Base-by-base conservation (phyloP, 2,797 vertebrate genomes). In the Serranus cabrilla region DNA sequence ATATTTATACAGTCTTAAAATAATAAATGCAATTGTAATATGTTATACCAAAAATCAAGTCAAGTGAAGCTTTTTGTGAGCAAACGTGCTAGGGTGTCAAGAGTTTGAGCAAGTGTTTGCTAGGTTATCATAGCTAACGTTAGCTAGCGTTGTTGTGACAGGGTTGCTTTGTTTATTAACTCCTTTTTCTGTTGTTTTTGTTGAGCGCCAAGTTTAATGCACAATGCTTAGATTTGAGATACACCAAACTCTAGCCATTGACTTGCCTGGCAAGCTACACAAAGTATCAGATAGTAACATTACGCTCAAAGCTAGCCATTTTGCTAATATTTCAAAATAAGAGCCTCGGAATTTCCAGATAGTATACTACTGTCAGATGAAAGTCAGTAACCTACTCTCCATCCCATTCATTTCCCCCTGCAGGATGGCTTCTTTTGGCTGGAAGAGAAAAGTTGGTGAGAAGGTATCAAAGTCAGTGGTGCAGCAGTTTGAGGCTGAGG, bases 361-460 rank as follows among this genome's bases (percentile, higher is more conserved):
- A 37, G 0, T 12, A 59, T 20, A 5, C 11, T 40, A 2, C 43
- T 56, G 25, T 34, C 7, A 45, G 13, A 16, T 42, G 12, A 11
- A 2, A 7, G 13, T n/a, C 2, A 7, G 10, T 52, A 6, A 52
- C 13, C 37, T 21, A 25, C 11, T 37, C 27, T 1, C 18, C 17
- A 25, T 14, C 7, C 21, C 5, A 1, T 20, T 14, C 3, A 0
- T n/a, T 14, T 64, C 13, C 2, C 0, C 7, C 4, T 0, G 7
- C 68, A 94, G 83, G 56, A 99, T 99, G 98, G 97, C 97, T 59
- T 99, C 97, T 2, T 99, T 99, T 84, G 96, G 97, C 9, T 99
- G 98, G 98, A 99, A 99, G 89, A 96, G 97, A 74, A 99, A 97
- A 86, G 96, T 95, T 12, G 98, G 98, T 0, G 98, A 99, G 89